Percentiles rank a stretch among this genome's conserved stretches.
Conservation (phyloP, 2,797 vertebrate genomes). For the Megaceryle alcyon region DNA sequence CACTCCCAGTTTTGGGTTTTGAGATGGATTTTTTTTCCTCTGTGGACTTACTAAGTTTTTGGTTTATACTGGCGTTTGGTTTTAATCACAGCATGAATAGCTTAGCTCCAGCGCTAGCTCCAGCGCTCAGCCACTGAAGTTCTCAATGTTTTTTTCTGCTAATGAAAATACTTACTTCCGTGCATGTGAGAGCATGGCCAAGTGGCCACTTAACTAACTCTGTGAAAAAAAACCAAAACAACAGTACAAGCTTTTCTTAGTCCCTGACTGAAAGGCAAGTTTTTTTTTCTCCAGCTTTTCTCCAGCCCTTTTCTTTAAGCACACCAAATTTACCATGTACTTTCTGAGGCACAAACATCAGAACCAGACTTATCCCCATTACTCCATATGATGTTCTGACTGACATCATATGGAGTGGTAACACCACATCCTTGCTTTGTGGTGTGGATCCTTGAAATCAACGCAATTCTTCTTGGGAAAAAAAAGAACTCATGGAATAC, state of each 20-base stretch:
- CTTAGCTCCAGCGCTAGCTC: not conserved
- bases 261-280: not conserved
- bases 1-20: not conserved
- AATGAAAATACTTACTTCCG: slow-evolving; percentile 34
- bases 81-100: slow-evolving; percentile 17
- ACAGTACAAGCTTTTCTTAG: not conserved
- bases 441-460: not conserved
- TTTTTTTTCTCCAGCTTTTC: not conserved
- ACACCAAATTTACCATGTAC: not conserved
- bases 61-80: slow-evolving; percentile 27
- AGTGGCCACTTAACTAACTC: slow-evolving; percentile 30
- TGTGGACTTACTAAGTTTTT: not conserved
- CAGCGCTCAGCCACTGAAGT: not conserved
- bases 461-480: not conserved
- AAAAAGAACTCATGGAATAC: not conserved
- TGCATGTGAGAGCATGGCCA: not conserved
- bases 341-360: not conserved
- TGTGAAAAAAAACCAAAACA: not conserved
- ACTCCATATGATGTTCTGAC: not conserved
- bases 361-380: not conserved
- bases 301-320: not conserved
- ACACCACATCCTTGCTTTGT: not conserved
- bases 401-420: not conserved
- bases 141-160: slow-evolving; percentile 9
- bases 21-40: not conserved